Base-by-base conservation (phyloP, 2,113 vertebrate species). In the Campylomormyrus tamandua region DNA sequence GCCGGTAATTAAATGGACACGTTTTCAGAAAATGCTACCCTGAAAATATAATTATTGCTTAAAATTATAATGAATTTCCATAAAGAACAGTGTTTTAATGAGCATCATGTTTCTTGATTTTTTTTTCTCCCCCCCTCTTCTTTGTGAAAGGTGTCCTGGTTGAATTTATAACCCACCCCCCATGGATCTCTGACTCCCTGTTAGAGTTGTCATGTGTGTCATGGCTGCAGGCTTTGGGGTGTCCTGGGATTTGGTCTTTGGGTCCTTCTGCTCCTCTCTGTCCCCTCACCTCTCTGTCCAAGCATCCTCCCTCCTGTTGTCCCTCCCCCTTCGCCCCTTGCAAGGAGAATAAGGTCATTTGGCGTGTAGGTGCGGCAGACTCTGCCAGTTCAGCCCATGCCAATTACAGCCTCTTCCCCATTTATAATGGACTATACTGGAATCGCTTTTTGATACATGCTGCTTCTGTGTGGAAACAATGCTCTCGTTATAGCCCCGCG, bases 21-120 rank as follows among this genome's bases (percentile, higher is more conserved):
- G 24, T 88, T 62, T 89, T 52, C 48, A 83, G 50, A 42, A 56
- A 89, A 27, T 80, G 27, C 74, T 45, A 45, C 80, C 19, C 17
- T 56, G 74, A 31, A 11, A 50, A 42, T 10, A 42, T 24, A n/a
- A 50, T 89, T 39, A 89, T 83, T 83, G 50, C 8, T 45, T 83
- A 21, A 31, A 48, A 42, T 89, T 89, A 35, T 89, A 83, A 53
- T 89, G 52, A 83, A 89, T 89, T 89, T 8, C 31, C 48, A 83
- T 83, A 31, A 83, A 80, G 49, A 89, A 56, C 53, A 31, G 50
- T 13, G 10, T 52, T 39, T 87, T 39, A 56, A 17, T 87, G 48
- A 53, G 24, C 49, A 21, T 39, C 24, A 8, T 87, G n/a, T 87
- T 87, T 24, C 50, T 87, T 87, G 85, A 3, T 48, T 48, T 27